phyloP scores from a whole-genome alignment of 2,888 invertebrate species.

The Hirudinaria manillensis region DNA sequence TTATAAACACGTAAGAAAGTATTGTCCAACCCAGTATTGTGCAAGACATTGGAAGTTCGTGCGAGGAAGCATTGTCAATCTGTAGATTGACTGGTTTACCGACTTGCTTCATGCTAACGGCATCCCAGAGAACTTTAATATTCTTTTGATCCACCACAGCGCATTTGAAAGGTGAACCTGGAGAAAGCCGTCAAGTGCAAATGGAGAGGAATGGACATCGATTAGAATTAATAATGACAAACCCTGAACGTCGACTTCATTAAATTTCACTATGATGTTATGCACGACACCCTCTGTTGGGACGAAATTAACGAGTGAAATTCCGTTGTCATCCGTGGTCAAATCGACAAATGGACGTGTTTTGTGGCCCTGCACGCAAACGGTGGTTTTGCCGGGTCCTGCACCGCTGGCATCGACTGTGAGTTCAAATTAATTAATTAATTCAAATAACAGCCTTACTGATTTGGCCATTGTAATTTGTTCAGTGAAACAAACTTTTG shows the following conservation, averaged over 20 bases:
- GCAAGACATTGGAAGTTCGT: conserved; percentile 27
- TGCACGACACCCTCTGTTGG: conserved; percentile 56
- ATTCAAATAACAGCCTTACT: not conserved
- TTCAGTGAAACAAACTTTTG: conserved; percentile 7
- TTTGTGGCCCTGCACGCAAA: conserved; percentile 36
- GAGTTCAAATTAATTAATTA: not conserved
- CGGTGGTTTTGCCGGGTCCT: conserved; percentile 38
- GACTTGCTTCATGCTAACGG: conserved; percentile 32
- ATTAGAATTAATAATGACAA: not conserved
- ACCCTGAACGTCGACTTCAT: conserved; percentile 57
- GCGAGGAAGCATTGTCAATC: conserved; percentile 27
- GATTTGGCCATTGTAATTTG: not conserved
- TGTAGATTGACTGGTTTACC: conserved; percentile 32
- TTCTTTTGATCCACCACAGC: conserved; percentile 34
- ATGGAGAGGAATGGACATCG: not conserved
- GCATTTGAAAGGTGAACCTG: conserved; percentile 37
- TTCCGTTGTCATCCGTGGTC: conserved; percentile 29
- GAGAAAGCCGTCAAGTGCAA: not conserved
- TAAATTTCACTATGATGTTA: conserved; percentile 73
- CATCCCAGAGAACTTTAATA: conserved; percentile 36
- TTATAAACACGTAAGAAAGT: not conserved
- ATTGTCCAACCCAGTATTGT: conserved; percentile 29
- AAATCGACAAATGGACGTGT: conserved; percentile 35
- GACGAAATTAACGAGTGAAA: conserved; percentile 35
- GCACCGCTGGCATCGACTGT: conserved; percentile 39